Base-by-base conservation (phyloP, 2,888 invertebrate species). In the Cactoblastis cactorum region DNA sequence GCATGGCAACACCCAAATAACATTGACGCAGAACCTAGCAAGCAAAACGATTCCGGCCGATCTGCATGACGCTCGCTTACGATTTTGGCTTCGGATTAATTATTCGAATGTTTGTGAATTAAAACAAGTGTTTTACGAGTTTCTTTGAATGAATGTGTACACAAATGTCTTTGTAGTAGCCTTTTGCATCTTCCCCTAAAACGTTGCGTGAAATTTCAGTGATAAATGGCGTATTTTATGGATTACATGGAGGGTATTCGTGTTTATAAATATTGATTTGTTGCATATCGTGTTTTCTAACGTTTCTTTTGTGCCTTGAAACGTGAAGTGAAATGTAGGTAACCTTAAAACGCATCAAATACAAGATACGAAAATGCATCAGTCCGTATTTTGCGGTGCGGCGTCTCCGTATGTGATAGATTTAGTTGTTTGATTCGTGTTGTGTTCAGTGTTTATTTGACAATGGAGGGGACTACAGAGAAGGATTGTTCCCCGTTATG, bases 401-500 rank as follows among this genome's bases (percentile, higher is more conserved):
- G 77, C 69, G 67, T 59, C 52, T 55, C 51, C 62, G 72, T 71
- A 73, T 77, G 76, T 80, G 69, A 77, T 73, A 11, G 39, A 17
- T 28, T 24, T 48, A 6, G 24, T 59, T 68, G 73, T 67, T 71
- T 69, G 62, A 71, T 61, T 65, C 57, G 71, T 73, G 71, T 74
- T 77, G 67, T 70, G 63, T 49, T 38, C 50, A 51, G 71, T 67
- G 76, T 73, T 76, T 76, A 64, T 70, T 71, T 77, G 78, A 90
- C 86, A 81, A 94, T 94, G 94, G 94, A 94, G 90, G 92, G 92
- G 72, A 92, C 91, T 74, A 83, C 85, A 49, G 95, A 95, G 80
- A 93, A 95, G 83, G 97, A 97, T 90, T 95, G 95, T 80, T 95
- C 95, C 80, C 96, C 96, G 65, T 91, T 98, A 74, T 98, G 98